A percentile compares a stretch with the other conserved stretches of the same genome.
Evolutionary conservation across 2,113 vertebrate genomes (phyloP).

Genomic region (Triplophysa siluroides): DNA sequence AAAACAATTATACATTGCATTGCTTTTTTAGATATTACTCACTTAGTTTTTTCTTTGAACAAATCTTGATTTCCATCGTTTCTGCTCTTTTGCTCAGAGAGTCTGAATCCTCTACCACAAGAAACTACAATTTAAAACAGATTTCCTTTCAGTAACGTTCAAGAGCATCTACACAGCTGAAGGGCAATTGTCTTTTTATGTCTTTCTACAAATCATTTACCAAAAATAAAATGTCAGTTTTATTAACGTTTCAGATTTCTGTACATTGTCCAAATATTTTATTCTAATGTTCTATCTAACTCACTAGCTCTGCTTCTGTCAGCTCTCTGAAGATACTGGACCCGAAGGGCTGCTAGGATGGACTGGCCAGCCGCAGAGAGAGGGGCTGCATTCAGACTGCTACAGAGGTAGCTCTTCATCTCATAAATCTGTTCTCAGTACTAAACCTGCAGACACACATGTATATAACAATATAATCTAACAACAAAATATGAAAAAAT

Average conservation of each 20-base stretch:
- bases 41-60: not conserved
- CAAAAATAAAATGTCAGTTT: too few species aligned
- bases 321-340: constrained; percentile 54
- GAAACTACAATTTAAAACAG: constrained; percentile 45
- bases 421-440: constrained; percentile 27
- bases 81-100: constrained; percentile 40
- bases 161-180: too few species aligned
- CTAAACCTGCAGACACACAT: constrained; percentile 5
- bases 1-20: not conserved
- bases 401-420: constrained; percentile 71
- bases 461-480: not conserved
- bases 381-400: constrained; percentile 67
- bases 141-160: not conserved
- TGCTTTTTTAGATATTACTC: not conserved
- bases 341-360: constrained; percentile 81
- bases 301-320: constrained; percentile 62
- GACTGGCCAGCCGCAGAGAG: constrained; percentile 82
- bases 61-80: constrained; percentile 47
- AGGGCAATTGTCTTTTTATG: too few species aligned
- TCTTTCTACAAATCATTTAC: too few species aligned
- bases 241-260: not conserved
- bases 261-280: not conserved
- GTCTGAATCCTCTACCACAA: constrained; percentile 44
- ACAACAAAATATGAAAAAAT: not conserved
- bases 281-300: constrained; percentile 51